Evolutionary conservation across 2,797 vertebrate species (phyloP), one percentile per base, ranked within the genome.

Genomic region (Diceros bicornis): DNA sequence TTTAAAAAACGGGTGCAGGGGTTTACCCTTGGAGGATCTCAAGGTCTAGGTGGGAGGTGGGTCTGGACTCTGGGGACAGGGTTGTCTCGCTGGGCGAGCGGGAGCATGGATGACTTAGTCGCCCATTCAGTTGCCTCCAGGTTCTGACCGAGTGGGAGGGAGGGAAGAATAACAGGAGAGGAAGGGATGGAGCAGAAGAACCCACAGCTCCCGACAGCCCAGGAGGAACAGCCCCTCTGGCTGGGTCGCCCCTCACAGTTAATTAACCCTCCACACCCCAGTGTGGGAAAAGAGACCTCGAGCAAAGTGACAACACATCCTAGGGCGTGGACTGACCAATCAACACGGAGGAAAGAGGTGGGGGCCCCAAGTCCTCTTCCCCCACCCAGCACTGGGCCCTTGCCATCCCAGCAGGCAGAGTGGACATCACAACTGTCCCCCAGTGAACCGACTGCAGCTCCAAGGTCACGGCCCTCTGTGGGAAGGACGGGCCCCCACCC

Each of bases 41-140:
- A 20, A 0, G 12, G 14, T 17, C 47, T 0, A 23, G 14, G 21
- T 20, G 12, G 18, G 2, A 1, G 2, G 3, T 0, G 4, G 57
- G 25, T 44, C 17, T 23, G 57, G 32, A 20, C 18, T 3, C 82
- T 1, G 0, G 66, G 57, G 6, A 44, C 29, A 0, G 20, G 0
- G 0, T 20, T 27, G 27, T 41, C 89, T 41, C 71, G 75, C 44
- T 8, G 12, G 61, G 8, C 0, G 0, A 16, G 20, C 6, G 0
- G 23, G 27, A 17, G 27, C 5, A 20, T 0, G 2, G 16, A 34
- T 0, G 12, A 23, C 29, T 52, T 17, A 4, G 44, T 14, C 52
- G 14, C 1, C 61, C 64, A 7, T 17, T 32, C 2, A n/a, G 12
- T 0, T 37, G 66, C 59, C 32, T 61, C 93, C 37, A 37, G 64